Evolutionary conservation across 2,113 vertebrate genomes (phyloP).

Genomic region (Nicator chloris): DNA sequence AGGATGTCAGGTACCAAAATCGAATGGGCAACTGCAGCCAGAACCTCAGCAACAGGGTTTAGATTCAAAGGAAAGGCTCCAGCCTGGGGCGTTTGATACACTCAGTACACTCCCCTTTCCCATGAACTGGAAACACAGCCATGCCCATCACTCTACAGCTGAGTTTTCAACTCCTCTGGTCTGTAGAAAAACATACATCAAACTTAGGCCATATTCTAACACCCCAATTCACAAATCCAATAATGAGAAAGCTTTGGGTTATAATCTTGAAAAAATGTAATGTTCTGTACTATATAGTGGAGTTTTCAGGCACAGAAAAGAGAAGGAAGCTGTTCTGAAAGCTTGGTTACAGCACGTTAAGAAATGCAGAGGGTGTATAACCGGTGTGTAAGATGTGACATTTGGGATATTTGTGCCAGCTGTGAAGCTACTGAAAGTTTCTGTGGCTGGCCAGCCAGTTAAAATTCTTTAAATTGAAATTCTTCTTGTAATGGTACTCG

Average conservation of each 20-base stretch:
- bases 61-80: background rate
- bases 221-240: background rate
- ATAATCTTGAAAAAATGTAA: background rate
- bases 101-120: background rate
- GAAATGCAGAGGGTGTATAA: background rate
- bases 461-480: background rate
- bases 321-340: background rate
- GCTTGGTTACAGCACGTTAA: background rate
- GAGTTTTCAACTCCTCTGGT: background rate
- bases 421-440: background rate
- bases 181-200: background rate
- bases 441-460: background rate
- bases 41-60: background rate
- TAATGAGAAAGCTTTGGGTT: background rate
- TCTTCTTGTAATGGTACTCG: background rate
- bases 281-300: background rate
- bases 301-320: background rate
- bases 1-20: background rate
- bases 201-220: background rate
- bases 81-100: background rate
- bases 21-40: accelerated
- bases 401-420: background rate
- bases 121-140: background rate
- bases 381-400: background rate
- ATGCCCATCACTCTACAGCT: accelerated